Percentiles rank a stretch among this genome's conserved stretches.
Evolutionary conservation across 2,113 vertebrate species (phyloP).

Genomic region (Podarcis muralis): DNA sequence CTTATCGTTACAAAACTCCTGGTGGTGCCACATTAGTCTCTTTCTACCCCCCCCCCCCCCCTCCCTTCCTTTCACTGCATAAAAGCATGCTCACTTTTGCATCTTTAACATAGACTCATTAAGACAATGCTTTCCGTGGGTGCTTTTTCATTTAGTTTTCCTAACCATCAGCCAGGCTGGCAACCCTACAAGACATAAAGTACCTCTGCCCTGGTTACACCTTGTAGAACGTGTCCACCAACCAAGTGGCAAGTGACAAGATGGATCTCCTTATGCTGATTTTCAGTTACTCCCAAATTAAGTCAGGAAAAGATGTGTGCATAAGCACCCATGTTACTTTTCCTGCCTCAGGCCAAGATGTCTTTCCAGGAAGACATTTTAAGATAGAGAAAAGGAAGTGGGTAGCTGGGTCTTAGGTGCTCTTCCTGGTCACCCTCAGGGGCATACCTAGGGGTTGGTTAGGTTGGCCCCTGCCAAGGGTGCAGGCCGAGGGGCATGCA

Average conservation of each 20-base stretch:
- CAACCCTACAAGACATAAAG: neutral
- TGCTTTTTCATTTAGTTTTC: slow-evolving; percentile 15
- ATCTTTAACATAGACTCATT: slow-evolving; percentile 6
- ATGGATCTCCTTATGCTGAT: neutral
- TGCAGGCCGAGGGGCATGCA: too few relatives aligned
- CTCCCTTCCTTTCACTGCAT: slow-evolving; percentile 2
- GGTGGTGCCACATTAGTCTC: neutral
- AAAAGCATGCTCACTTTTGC: neutral
- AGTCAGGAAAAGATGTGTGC: neutral
- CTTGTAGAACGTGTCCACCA: neutral
- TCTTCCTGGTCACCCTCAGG: neutral
- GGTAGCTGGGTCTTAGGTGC: neutral
- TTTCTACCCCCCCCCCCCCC: neutral
- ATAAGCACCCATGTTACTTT: neutral
- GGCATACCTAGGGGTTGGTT: neutral
- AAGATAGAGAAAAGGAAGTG: neutral
- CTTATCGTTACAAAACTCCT: slow-evolving; percentile 12
- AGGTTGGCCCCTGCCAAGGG: too few relatives aligned
- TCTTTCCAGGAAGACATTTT: neutral
- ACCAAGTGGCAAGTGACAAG: neutral
- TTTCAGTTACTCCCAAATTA: neutral
- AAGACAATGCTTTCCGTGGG: neutral
- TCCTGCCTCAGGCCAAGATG: neutral
- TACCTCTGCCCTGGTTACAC: neutral
- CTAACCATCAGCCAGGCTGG: neutral